phyloP scores from a whole-genome alignment of 1,140 invertebrate species.

The Drosophila obscura region DNA sequence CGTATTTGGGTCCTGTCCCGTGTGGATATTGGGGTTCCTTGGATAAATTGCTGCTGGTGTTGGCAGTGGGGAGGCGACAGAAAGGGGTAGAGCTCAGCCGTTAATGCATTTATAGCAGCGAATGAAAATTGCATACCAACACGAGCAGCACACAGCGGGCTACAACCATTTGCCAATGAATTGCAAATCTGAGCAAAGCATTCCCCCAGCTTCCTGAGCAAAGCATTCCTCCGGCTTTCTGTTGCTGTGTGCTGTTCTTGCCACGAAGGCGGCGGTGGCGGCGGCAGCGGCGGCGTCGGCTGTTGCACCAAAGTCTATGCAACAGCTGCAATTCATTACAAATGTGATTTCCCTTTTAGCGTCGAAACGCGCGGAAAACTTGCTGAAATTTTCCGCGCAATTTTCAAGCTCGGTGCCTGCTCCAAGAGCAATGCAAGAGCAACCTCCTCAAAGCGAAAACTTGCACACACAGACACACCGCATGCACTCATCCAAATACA shows the following conservation, averaged over 20 bases:
- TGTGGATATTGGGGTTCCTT: not conserved
- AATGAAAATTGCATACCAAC: conserved; percentile 39
- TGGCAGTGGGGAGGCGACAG: not conserved
- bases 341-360: conserved; percentile 72
- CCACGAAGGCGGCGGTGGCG: not conserved
- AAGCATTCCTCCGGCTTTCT: conserved; percentile 19
- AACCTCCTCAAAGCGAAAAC: conserved; percentile 20
- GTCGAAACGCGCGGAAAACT: conserved; percentile 50
- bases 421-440: conserved; percentile 10
- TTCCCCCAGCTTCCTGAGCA: conserved; percentile 12
- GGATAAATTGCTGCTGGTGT: conserved; percentile 29
- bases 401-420: conserved; percentile 71
- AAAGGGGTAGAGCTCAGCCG: conserved; percentile 5
- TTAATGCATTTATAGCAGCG: conserved; percentile 43
- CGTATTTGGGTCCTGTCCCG: conserved; percentile 47
- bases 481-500: not conserved
- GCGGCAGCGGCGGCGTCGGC: not conserved
- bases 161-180: conserved; percentile 61
- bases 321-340: conserved; percentile 78
- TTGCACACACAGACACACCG: conserved; percentile 10
- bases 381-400: conserved; percentile 65
- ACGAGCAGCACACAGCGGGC: conserved; percentile 5
- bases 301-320: conserved; percentile 32
- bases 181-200: conserved; percentile 56
- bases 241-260: conserved; percentile 23